Conservation (phyloP, 2,888 invertebrate genomes). For the Dryobotodes eremita region DNA sequence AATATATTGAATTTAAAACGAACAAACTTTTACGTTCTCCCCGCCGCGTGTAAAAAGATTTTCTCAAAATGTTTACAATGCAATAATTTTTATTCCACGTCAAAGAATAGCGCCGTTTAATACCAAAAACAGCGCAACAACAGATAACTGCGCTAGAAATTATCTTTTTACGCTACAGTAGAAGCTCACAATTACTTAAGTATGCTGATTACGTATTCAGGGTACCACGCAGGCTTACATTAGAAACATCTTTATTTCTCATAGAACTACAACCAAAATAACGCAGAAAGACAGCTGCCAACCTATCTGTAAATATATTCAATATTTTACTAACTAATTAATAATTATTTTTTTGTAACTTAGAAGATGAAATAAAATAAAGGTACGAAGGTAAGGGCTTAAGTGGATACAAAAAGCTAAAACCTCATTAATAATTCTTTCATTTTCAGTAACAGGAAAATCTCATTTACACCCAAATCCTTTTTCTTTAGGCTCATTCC, state of each 20-base stretch:
- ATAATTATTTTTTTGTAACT: neutral
- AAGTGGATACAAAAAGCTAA: conserved; percentile 51
- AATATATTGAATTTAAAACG: conserved; percentile 91
- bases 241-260: conserved; percentile 34
- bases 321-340: neutral
- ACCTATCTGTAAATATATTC: conserved; percentile 7
- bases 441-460: conserved; percentile 72
- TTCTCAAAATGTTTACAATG: conserved; percentile 88
- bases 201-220: conserved; percentile 55
- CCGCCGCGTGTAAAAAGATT: conserved; percentile 88
- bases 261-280: conserved; percentile 32
- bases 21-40: conserved; percentile 89
- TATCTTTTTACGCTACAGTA: conserved; percentile 49
- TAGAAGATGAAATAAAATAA: conserved; percentile 38
- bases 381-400: conserved; percentile 20
- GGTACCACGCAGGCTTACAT: conserved; percentile 28
- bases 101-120: conserved; percentile 72
- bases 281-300: conserved; percentile 9
- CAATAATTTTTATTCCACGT: conserved; percentile 84
- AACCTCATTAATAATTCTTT: conserved; percentile 66
- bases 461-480: conserved; percentile 74
- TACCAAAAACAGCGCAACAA: conserved; percentile 41
- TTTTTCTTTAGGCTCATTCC: conserved; percentile 72
- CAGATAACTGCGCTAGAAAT: conserved; percentile 43
- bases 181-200: conserved; percentile 54